Base-by-base conservation (phyloP, 2,113 vertebrate genomes). In the Gobiocypris rarus region DNA sequence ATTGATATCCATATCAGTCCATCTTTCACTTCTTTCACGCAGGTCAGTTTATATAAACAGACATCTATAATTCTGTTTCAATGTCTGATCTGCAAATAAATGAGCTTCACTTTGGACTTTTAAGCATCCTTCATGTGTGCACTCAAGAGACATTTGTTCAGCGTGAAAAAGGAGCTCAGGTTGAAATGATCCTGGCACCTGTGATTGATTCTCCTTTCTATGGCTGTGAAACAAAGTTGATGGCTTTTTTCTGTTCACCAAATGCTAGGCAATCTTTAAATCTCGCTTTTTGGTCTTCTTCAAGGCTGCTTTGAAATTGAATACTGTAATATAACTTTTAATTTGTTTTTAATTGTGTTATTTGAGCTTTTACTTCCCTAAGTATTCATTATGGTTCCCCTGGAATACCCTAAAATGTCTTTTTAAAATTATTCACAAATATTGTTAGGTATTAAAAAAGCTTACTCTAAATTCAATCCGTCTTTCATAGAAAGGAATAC, bases 171-270 rank as follows among this genome's bases (percentile, higher is more conserved):
- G 45, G 59, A 84, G 84, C 84, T 85, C 67, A 83, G 77, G 75
- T 84, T 83, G 76, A 85, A 85, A 73, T 75, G 80, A 74, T 85
- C 58, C 59, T 81, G 87, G 80, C 88, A 89, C 83, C 85, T 85
- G 87, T 90, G 89, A 89, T 89, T 86, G 80, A 89, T 90, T 89
- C 85, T 83, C 86, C 71, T 84, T 84, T 87, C 84, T 84, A 54
- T 85, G 65, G 79, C 88, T 83, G 65, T 87, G 87, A 89, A 88
- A 83, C 65, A 86, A 86, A 83, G 85, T 85, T 88, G 84, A 87
- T 87, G 83, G 83, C 85, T 82, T 86, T 87, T 88, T 85, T 77
- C 67, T 54, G 2, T 34, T 83, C 65, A 48, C 83, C 73, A 34
- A 83, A 59, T 43, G 67, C 69, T 43, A 75, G 31, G 75, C 65